These are phyloP conservation scores for Linhomoeus sp. DNA, from an alignment of 2,888 invertebrate species.

Conservation along the genomic window DNA sequence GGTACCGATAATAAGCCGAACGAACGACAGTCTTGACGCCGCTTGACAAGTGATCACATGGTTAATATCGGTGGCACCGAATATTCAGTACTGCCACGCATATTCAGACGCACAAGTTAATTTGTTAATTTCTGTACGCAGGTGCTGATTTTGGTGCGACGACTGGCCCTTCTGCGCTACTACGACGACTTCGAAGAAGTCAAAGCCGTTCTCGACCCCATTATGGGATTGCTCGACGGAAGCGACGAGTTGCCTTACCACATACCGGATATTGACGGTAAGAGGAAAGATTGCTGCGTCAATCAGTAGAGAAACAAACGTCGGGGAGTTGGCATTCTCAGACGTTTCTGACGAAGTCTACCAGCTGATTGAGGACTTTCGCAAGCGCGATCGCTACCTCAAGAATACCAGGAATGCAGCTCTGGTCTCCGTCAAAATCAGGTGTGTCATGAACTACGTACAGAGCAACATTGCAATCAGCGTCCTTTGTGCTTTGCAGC, in stretches of 20 bases:
- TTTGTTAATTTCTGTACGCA: slow-evolving; percentile 6
- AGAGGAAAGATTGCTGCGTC: too few relatives aligned
- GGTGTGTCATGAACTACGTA: slow-evolving; percentile 17
- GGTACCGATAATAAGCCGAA: neutral
- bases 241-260: slow-evolving; percentile 28
- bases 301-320: too few relatives aligned
- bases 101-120: too few relatives aligned
- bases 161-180: slow-evolving; percentile 27
- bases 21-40: too few relatives aligned
- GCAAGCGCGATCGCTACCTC: slow-evolving; percentile 15
- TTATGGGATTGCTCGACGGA: slow-evolving; percentile 28
- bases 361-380: neutral
- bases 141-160: slow-evolving; percentile 27
- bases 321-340: too few relatives aligned
- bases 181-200: slow-evolving; percentile 27
- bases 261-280: neutral
- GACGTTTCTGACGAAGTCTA: neutral
- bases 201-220: slow-evolving; percentile 21
- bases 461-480: neutral
- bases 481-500: neutral
- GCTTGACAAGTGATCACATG: too few relatives aligned
- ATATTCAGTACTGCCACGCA: too few relatives aligned
- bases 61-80: too few relatives aligned
- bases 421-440: slow-evolving; percentile 26
- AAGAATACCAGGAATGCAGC: slow-evolving; percentile 25